Evolutionary conservation across 2,113 vertebrate genomes (phyloP), one percentile per base, ranked within the genome.

Genomic region (Vireo altiloquus): DNA sequence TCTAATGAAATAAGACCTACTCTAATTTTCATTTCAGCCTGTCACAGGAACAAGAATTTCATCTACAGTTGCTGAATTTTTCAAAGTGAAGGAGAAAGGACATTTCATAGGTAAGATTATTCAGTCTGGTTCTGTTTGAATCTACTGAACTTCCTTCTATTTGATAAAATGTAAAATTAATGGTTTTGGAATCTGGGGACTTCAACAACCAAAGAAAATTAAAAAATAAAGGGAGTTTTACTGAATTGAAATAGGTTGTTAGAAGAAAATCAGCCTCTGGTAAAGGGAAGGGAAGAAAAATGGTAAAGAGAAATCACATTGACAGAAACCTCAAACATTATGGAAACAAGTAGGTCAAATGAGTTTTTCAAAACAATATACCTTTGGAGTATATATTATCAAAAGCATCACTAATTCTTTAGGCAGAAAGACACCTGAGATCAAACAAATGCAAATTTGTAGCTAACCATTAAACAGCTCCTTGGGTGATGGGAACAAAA

Each of bases 111-210:
- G 68, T 92, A 89, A 77, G 82, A 92, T 93, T 96, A 92, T 96
- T 94, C 88, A 92, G 79, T 93, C 95, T 92, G 44, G 52, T 93
- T 94, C 82, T 94, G 75, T 97, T 96, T 95, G 61, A 90, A 85
- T 92, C 79, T 90, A 83, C 88, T 93, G 85, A 92, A 78, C 64
- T 90, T 92, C 35, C 60, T 92, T 89, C 75, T 95, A 9, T 83
- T 94, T 96, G 94, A 95, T 87, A 94, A 94, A 96, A 96, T 96
- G 90, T 94, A 94, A 95, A 96, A 96, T 95, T 95, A 95, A 95
- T 96, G 91, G 83, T 93, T 96, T 95, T 96, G 64, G 89, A 96
- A 96, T 78, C 87, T 82, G 6, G 60, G 68, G 82, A 94, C 85
- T 95, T 96, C 82, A 87, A 46, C 92, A 91, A 95, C 72, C 76